These are phyloP conservation scores for Desmophyllum pertusum DNA, from an alignment of 92 coral and sea anemone species.

Conservation along the genomic window DNA sequence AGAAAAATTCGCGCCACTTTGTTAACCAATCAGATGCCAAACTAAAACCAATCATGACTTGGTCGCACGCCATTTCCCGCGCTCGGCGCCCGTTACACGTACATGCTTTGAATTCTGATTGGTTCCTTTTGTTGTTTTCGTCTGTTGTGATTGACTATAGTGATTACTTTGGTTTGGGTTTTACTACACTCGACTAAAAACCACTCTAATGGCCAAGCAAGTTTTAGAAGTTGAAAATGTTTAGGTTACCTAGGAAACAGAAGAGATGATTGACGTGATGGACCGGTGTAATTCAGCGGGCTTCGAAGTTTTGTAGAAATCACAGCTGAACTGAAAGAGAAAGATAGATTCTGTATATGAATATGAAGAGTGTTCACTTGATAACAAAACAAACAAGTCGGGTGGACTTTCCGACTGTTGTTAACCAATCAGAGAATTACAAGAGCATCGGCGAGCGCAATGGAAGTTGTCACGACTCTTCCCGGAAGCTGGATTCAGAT, in stretches of 20 bases:
- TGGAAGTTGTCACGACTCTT: neutral
- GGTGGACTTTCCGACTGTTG: neutral
- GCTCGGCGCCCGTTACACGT: no score
- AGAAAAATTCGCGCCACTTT: no score
- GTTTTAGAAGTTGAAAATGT: neutral
- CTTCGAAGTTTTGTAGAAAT: slow-evolving; percentile 78
- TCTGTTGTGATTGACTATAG: no score
- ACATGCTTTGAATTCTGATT: no score
- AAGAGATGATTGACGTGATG: slow-evolving; percentile 67
- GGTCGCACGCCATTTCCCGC: no score
- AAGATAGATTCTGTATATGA: neutral
- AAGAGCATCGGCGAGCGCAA: neutral
- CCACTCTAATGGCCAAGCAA: neutral
- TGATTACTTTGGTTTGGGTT: no score
- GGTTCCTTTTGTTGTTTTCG: no score
- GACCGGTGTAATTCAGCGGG: slow-evolving; percentile 69
- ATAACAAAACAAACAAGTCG: neutral
- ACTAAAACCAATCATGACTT: no score
- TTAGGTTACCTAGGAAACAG: slow-evolving; percentile 77
- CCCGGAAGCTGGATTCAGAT: neutral
- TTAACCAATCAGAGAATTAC: neutral
- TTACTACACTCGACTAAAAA: neutral
- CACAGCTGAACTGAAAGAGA: slow-evolving; percentile 83
- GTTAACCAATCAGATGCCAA: no score
- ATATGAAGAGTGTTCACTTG: neutral